A percentile compares a stretch with the other conserved stretches of the same genome.
Evolutionary conservation across 2,797 vertebrate species (phyloP).

Genomic region (Neosalanx taihuensis): DNA sequence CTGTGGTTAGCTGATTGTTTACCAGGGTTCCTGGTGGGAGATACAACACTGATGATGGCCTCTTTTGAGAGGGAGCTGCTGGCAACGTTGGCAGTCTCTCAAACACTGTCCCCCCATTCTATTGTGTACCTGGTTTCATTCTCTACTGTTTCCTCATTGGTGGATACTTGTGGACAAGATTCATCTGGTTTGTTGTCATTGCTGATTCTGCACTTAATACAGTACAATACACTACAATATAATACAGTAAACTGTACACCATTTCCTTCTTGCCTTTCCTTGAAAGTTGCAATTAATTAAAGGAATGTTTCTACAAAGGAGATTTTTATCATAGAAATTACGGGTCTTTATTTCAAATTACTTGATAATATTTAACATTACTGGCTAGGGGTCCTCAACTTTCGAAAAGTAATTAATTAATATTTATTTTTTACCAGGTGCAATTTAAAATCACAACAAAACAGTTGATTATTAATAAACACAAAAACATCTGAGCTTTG

Average conservation of each 20-base stretch:
- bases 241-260: background rate
- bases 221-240: too few species aligned
- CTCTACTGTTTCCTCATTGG: conserved; percentile 14
- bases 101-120: conserved; percentile 29
- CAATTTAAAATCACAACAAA: conserved; percentile 22
- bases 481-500: conserved; percentile 49
- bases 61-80: conserved; percentile 46
- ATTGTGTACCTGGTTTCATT: conserved; percentile 27
- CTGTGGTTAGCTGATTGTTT: conserved; percentile 55
- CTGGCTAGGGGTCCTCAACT: background rate
- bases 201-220: too few species aligned
- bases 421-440: too few species aligned
- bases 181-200: too few species aligned
- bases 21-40: conserved; percentile 45
- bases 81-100: background rate
- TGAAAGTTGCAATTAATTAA: background rate
- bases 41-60: conserved; percentile 54
- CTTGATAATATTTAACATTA: conserved; percentile 14
- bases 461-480: conserved; percentile 51
- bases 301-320: background rate
- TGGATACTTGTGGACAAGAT: background rate
- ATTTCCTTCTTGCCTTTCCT: background rate
- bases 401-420: background rate
- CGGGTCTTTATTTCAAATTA: background rate
- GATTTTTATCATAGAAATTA: background rate